Evolutionary conservation across 2,888 invertebrate genomes (phyloP).

Genomic region (Machimus atricapillus): DNA sequence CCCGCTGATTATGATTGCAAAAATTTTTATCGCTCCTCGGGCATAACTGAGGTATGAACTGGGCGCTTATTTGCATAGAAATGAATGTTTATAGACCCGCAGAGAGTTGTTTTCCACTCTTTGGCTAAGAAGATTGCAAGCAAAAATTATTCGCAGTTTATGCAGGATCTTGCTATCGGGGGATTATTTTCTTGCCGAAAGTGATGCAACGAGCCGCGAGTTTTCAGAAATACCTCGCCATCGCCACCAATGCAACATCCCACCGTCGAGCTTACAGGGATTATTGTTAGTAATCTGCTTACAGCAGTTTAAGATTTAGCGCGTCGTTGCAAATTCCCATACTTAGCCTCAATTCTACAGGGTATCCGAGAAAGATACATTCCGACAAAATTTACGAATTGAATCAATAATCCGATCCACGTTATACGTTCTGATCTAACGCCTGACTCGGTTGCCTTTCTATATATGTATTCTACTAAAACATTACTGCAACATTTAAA

Average conservation of each 20-base stretch:
- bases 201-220: neutral
- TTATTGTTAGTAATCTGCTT: neutral
- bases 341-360: neutral
- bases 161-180: conserved; percentile 28
- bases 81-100: conserved; percentile 40
- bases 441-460: no score
- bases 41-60: conserved; percentile 33
- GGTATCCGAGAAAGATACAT: neutral
- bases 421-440: no score
- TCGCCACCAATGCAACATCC: neutral
- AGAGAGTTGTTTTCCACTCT: conserved; percentile 24
- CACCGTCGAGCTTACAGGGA: neutral
- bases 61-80: conserved; percentile 39
- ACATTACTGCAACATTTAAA: no score
- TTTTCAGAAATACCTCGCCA: neutral
- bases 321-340: neutral
- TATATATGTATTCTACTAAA: no score
- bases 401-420: neutral
- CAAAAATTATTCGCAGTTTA: conserved; percentile 39
- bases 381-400: neutral
- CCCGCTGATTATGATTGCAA: conserved; percentile 38
- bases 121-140: conserved; percentile 5
- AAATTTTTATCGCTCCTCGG: conserved; percentile 37
- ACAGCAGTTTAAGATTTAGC: neutral
- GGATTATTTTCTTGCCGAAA: conserved; percentile 30